A percentile compares a stretch with the other conserved stretches of the same genome.
These are phyloP conservation scores for Ophraella communa DNA, from an alignment of 2,888 invertebrate genomes.

Conservation along the genomic window DNA sequence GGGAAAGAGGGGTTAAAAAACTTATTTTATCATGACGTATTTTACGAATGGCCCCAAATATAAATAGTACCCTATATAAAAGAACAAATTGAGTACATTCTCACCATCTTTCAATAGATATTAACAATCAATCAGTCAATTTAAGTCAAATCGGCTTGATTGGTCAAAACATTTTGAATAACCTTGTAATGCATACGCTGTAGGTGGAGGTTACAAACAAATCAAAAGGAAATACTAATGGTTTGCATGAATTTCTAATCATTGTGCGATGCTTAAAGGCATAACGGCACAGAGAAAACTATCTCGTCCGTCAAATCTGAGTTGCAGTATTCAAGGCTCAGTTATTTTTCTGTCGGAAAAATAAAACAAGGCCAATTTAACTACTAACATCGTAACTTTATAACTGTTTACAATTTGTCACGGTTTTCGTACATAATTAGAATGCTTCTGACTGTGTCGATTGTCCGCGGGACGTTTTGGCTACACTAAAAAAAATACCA, in stretches of 20 bases:
- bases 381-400: not conserved
- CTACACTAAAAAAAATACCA: too few species aligned
- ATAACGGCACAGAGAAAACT: conserved; percentile 22
- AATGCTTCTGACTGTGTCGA: not conserved
- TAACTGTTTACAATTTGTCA: not conserved
- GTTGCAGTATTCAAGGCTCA: not conserved
- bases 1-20: too few species aligned
- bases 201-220: conserved; percentile 3
- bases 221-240: conserved; percentile 26
- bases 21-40: too few species aligned
- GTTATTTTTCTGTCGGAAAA: conserved; percentile 6
- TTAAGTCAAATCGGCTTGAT: too few species aligned
- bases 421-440: not conserved
- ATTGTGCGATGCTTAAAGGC: conserved; percentile 25
- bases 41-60: too few species aligned
- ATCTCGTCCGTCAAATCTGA: conserved; percentile 18
- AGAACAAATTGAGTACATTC: too few species aligned
- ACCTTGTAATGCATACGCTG: conserved; percentile 1
- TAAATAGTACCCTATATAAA: too few species aligned
- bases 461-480: too few species aligned
- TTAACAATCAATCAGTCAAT: too few species aligned
- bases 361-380: conserved; percentile 3
- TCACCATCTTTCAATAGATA: too few species aligned
- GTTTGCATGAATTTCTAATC: conserved; percentile 28
- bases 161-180: not conserved